Conservation (phyloP, 2,888 invertebrate species). For the Pyralis farinalis region DNA sequence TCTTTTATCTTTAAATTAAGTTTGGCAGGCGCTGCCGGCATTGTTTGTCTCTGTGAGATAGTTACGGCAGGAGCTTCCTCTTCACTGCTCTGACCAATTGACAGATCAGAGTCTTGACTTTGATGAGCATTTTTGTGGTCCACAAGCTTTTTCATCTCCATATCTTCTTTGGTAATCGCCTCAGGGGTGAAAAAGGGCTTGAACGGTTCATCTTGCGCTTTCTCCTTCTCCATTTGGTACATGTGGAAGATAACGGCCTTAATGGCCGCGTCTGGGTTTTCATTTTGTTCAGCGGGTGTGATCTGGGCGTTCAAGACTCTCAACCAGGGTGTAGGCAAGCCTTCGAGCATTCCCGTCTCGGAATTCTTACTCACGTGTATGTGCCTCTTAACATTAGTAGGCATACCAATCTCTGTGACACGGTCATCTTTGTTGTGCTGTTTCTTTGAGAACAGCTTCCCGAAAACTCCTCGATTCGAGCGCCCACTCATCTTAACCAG, state of each 20-base stretch:
- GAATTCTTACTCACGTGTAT: conserved; percentile 93
- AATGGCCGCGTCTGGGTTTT: conserved; percentile 94
- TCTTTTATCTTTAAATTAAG: conserved; percentile 63
- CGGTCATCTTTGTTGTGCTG: conserved; percentile 68
- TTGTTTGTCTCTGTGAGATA: conserved; percentile 70
- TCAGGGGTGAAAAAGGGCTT: conserved; percentile 92
- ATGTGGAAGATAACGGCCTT: conserved; percentile 95
- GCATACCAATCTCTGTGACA: conserved; percentile 88
- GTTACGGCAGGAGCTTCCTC: conserved; percentile 71
- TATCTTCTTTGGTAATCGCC: conserved; percentile 90
- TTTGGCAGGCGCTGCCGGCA: conserved; percentile 77
- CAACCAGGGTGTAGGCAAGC: conserved; percentile 92
- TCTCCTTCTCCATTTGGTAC: conserved; percentile 92
- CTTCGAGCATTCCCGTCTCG: conserved; percentile 91
- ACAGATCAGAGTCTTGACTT: conserved; percentile 81
- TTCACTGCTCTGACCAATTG: conserved; percentile 76
- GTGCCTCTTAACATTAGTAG: conserved; percentile 91
- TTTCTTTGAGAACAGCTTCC: conserved; percentile 74
- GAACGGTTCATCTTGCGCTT: conserved; percentile 85
- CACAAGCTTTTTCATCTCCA: conserved; percentile 89
- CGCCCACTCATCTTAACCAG: conserved; percentile 71
- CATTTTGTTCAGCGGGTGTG: conserved; percentile 91
- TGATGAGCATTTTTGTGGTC: conserved; percentile 87
- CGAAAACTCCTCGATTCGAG: conserved; percentile 71
- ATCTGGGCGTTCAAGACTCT: conserved; percentile 90